Conservation (phyloP, 2,888 invertebrate species). For the Drosophila stalkeri region DNA sequence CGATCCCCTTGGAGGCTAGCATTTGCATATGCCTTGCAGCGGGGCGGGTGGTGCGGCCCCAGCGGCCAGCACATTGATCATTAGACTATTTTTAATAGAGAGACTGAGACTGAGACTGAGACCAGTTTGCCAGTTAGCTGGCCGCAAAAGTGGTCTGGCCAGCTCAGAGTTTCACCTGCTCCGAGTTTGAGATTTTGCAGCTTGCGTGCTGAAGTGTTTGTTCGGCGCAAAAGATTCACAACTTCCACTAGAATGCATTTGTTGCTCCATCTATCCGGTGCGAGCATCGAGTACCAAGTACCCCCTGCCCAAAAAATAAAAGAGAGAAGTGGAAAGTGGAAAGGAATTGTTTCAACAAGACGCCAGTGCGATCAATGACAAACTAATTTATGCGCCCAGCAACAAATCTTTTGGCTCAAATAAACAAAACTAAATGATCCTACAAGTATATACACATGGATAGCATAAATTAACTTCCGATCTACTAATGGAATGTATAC, state of each 20-base stretch:
- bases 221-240: constrained; percentile 50
- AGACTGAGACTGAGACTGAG: constrained; percentile 48
- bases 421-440: constrained; percentile 73
- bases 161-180: constrained; percentile 79
- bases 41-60: neutral
- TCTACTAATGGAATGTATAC: constrained; percentile 65
- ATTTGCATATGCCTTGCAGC: constrained; percentile 60
- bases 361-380: constrained; percentile 68
- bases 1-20: constrained; percentile 1
- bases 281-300: constrained; percentile 16
- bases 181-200: constrained; percentile 68
- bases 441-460: constrained; percentile 42
- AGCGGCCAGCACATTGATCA: constrained; percentile 60
- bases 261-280: constrained; percentile 56
- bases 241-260: constrained; percentile 44
- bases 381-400: constrained; percentile 76
- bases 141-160: constrained; percentile 79
- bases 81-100: constrained; percentile 80
- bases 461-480: constrained; percentile 79
- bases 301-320: neutral
- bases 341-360: constrained; percentile 52
- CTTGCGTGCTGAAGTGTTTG: constrained; percentile 77
- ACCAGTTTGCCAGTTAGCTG: constrained; percentile 43
- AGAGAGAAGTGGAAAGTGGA: neutral
- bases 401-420: constrained; percentile 76